Evolutionary conservation across 2,113 vertebrate species (phyloP).

Genomic region (Sakesphorus luctuosus): DNA sequence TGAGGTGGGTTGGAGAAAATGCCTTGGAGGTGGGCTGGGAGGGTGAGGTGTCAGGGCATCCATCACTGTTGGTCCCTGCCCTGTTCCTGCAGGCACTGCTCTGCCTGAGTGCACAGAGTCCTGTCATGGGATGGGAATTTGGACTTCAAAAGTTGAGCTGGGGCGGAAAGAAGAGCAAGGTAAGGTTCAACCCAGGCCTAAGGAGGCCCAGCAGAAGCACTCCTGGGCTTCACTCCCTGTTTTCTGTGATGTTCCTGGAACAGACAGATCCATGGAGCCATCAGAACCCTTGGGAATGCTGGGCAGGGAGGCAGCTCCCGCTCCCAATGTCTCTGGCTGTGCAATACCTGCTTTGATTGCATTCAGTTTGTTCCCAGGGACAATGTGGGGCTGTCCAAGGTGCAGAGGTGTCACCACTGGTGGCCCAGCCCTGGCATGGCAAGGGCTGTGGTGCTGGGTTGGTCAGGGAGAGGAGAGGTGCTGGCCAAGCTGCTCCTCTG

Average conservation of each 20-base stretch:
- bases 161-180: not conserved
- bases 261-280: not conserved
- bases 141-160: not conserved
- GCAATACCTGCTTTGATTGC: not conserved
- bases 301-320: not conserved
- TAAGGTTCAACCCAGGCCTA: not conserved
- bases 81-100: not conserved
- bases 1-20: not conserved
- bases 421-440: no score
- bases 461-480: not conserved
- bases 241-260: not conserved
- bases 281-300: not conserved
- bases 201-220: not conserved
- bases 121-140: not conserved
- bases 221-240: not conserved
- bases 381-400: accelerated
- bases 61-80: not conserved
- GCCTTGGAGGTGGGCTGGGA: not conserved
- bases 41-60: not conserved
- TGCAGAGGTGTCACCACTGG: not conserved
- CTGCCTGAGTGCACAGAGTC: accelerated
- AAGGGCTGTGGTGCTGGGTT: not conserved
- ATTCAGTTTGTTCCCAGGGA: not conserved
- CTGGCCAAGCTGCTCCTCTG: not conserved
- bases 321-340: not conserved